Evolutionary conservation across 2,888 invertebrate genomes (phyloP).

Genomic region (Hemithea aestivaria): DNA sequence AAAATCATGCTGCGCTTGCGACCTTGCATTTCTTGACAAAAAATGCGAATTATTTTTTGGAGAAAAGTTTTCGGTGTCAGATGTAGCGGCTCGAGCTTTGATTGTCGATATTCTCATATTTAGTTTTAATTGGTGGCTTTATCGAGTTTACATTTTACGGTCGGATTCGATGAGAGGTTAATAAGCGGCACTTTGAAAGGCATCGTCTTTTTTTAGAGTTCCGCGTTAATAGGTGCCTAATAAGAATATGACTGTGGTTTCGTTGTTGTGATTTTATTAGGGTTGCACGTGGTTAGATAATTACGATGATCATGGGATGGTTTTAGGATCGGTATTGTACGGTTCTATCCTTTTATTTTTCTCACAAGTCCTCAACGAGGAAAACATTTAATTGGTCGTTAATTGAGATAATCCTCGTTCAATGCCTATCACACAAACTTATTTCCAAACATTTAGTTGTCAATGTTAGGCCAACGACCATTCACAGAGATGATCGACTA

Average conservation of each 20-base stretch:
- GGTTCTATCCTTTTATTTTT: slow-evolving; percentile 19
- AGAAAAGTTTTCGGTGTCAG: slow-evolving; percentile 74
- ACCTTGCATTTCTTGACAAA: slow-evolving; percentile 67
- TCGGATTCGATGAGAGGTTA: slow-evolving; percentile 78
- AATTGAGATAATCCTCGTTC: slow-evolving; percentile 11
- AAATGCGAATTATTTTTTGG: slow-evolving; percentile 71
- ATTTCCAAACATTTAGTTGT: slow-evolving; percentile 10
- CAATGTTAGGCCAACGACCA: slow-evolving; percentile 18
- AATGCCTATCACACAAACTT: slow-evolving; percentile 5
- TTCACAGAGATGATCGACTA: slow-evolving; percentile 26
- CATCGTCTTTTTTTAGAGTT: slow-evolving; percentile 73
- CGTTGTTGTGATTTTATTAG: slow-evolving; percentile 56
- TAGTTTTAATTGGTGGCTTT: slow-evolving; percentile 80
- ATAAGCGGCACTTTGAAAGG: slow-evolving; percentile 78
- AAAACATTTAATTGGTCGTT: slow-evolving; percentile 14
- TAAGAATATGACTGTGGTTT: slow-evolving; percentile 59
- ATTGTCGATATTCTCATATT: slow-evolving; percentile 78
- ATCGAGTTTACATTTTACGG: slow-evolving; percentile 80
- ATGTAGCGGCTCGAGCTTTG: slow-evolving; percentile 76
- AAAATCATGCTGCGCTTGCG: slow-evolving; percentile 74
- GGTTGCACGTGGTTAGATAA: slow-evolving; percentile 44
- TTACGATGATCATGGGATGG: slow-evolving; percentile 27
- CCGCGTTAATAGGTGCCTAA: slow-evolving; percentile 60
- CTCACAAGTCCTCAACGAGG: not conserved
- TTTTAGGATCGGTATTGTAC: slow-evolving; percentile 25